Evolutionary conservation across 2,888 invertebrate species (phyloP).

Genomic region (Nudaria mundana): DNA sequence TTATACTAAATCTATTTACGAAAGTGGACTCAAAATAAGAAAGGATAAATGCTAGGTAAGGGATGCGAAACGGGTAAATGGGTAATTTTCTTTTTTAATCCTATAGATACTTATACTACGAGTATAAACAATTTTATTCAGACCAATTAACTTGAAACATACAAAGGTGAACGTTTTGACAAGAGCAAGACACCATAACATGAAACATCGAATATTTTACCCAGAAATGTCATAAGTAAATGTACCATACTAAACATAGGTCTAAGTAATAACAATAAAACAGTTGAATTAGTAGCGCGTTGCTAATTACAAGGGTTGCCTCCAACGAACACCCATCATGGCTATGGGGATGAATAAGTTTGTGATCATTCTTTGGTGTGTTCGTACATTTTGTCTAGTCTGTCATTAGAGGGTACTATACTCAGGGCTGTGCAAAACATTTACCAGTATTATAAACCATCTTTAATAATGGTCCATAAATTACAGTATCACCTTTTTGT

Average conservation of each 20-base stretch:
- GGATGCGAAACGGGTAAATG: too few species aligned
- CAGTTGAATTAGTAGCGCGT: constrained; percentile 44
- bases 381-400: constrained; percentile 45
- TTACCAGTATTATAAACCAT: constrained; percentile 34
- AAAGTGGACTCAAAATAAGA: too few species aligned
- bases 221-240: too few species aligned
- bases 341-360: constrained; percentile 66
- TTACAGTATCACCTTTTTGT: constrained; percentile 52
- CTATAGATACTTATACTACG: too few species aligned
- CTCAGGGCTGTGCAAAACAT: constrained; percentile 51
- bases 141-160: too few species aligned
- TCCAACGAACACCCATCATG: constrained; percentile 47
- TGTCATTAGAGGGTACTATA: constrained; percentile 65
- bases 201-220: too few species aligned
- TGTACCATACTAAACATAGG: not conserved
- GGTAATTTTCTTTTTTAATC: too few species aligned
- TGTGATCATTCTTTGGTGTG: constrained; percentile 61
- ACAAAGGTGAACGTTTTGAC: too few species aligned
- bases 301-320: constrained; percentile 65
- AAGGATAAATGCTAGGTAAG: too few species aligned
- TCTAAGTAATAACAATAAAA: constrained; percentile 35
- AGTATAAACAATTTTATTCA: too few species aligned
- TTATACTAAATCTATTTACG: too few species aligned
- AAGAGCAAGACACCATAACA: too few species aligned
- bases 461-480: constrained; percentile 59